These are phyloP conservation scores for Aphelenchoides avenae DNA, from an alignment of 1,140 invertebrate species.

Conservation along the genomic window DNA sequence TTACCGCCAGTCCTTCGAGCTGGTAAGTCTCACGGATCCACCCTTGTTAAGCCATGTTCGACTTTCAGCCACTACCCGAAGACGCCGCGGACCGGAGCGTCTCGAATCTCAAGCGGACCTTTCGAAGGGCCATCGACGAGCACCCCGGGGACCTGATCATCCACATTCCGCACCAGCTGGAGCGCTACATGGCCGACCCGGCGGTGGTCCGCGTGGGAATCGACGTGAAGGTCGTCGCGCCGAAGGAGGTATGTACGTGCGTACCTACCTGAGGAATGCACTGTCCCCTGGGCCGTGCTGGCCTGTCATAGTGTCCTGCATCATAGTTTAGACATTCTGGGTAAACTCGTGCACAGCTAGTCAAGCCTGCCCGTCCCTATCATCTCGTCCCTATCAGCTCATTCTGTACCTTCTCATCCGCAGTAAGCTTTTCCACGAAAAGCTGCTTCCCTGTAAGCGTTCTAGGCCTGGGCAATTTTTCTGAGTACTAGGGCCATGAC, in stretches of 20 bases:
- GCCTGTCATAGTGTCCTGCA: too few relatives aligned
- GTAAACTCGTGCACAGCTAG: too few relatives aligned
- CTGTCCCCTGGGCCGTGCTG: too few relatives aligned
- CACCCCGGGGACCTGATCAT: conserved; percentile 29
- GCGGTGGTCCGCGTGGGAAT: conserved; percentile 23
- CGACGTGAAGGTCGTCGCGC: conserved; percentile 24
- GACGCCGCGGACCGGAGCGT: conserved; percentile 14
- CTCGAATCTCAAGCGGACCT: conserved; percentile 20
- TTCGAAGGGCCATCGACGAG: conserved; percentile 6
- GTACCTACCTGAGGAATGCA: too few relatives aligned
- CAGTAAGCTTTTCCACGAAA: too few relatives aligned
- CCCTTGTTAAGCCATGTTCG: background rate
- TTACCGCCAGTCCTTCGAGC: conserved; percentile 14
- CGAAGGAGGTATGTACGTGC: conserved; percentile 30
- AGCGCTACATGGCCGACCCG: conserved; percentile 8
- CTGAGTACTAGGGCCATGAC: too few relatives aligned
- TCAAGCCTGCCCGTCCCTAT: too few relatives aligned
- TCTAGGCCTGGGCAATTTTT: too few relatives aligned
- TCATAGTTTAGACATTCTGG: too few relatives aligned
- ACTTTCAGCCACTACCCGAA: conserved; percentile 6
- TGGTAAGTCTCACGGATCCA: conserved; percentile 18
- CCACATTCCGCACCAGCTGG: conserved; percentile 26
- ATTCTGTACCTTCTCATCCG: too few relatives aligned
- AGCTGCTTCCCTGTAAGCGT: too few relatives aligned
- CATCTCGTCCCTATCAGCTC: too few relatives aligned